Evolutionary conservation across 2,113 vertebrate genomes (phyloP), one percentile per base, ranked within the genome.

Genomic region (Chlamydotis undulata): DNA sequence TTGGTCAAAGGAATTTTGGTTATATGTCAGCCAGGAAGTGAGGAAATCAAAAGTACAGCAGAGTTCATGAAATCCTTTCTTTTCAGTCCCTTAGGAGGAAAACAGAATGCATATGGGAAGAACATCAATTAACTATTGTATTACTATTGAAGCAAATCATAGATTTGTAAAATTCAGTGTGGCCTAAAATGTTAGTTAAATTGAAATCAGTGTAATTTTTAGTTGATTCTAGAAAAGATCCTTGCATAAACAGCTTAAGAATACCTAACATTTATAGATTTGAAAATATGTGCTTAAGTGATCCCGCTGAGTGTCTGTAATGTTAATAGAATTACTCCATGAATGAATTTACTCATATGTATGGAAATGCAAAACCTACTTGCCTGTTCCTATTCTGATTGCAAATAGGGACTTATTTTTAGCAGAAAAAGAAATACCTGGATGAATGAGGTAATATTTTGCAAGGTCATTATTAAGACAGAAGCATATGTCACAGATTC

Each of bases 21-120:
- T 92, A 14, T 77, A 53, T 87, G 90, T 96, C 84, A 92, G 87
- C 76, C 75, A 90, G 89, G 94, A 95, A 95, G 77, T 91, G 81
- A 90, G 89, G 94, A 94, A 96, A 88, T 96, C 78, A 85, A 14
- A 96, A 97, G 82, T 79, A 73, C 82, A 93, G 63, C 80, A 93
- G 92, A 93, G 93, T 94, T 97, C 94, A 77, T 78, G 89, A 92
- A 95, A 92, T 84, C 37, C 21, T 93, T 67, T 90, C 5, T 91
- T 92, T 93, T 71, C 91, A 56, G 89, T 95, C 91, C 87, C 89
- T 75, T 59, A 83, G 89, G 87, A 94, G 82, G 88, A 90, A 96
- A 91, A 70, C 87, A 77, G 63, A 96, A 83, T 67, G 70, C 88
- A 75, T 69, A 60, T 39, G 83, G 84, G 87, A 89, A 93, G 94